Percentiles rank a stretch among this genome's conserved stretches.
Evolutionary conservation across 1,140 invertebrate genomes (phyloP).

Genomic region (Hirudo medicinalis): DNA sequence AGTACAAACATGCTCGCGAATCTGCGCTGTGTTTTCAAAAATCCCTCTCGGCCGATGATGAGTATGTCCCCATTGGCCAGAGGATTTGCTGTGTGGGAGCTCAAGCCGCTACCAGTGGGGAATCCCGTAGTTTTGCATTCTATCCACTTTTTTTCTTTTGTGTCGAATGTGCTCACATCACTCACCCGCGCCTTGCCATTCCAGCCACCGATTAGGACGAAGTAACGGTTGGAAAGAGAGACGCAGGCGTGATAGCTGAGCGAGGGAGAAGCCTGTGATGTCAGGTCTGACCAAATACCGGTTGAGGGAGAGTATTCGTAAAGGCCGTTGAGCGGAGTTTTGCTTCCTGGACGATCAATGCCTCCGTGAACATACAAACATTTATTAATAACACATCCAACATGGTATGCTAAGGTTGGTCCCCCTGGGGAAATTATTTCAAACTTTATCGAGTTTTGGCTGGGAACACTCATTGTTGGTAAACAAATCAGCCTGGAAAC

Average conservation of each 20-base stretch:
- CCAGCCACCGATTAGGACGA: slow-evolving; percentile 39
- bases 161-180: slow-evolving; percentile 32
- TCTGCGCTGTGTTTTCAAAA: slow-evolving; percentile 32
- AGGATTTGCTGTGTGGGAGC: slow-evolving; percentile 34
- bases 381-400: slow-evolving; percentile 25
- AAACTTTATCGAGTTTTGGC: too few relatives aligned
- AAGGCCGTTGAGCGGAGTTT: slow-evolving; percentile 29
- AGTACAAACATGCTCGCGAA: slow-evolving; percentile 35
- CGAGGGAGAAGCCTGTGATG: slow-evolving; percentile 23
- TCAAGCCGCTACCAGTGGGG: slow-evolving; percentile 35
- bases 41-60: slow-evolving; percentile 37
- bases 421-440: slow-evolving; percentile 28
- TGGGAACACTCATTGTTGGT: too few relatives aligned
- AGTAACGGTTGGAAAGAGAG: slow-evolving; percentile 30
- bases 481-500: too few relatives aligned
- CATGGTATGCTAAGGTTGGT: slow-evolving; percentile 31
- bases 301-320: slow-evolving; percentile 28
- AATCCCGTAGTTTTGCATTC: slow-evolving; percentile 29
- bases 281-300: slow-evolving; percentile 13
- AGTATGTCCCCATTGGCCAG: slow-evolving; percentile 30
- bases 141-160: slow-evolving; percentile 29
- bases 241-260: slow-evolving; percentile 37
- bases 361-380: slow-evolving; percentile 36
- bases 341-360: slow-evolving; percentile 27
- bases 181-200: slow-evolving; percentile 31